Evolutionary conservation across 2,888 invertebrate species (phyloP).

Genomic region (Timema podura): DNA sequence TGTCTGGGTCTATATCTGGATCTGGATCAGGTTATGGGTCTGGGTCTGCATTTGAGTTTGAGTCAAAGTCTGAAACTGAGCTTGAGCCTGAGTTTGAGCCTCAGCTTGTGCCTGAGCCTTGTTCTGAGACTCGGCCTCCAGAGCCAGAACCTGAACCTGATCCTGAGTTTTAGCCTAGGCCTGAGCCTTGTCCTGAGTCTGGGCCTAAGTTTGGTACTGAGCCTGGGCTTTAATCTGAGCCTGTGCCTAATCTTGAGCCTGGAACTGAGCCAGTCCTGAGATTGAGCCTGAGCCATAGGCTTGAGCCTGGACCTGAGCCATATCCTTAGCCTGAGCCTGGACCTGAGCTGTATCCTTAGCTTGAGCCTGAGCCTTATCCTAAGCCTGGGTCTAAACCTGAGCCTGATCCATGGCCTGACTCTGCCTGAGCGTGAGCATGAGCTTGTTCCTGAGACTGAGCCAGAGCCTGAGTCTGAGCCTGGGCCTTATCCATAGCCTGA

Average conservation of each 20-base stretch:
- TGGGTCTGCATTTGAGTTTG: background rate
- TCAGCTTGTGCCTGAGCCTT: background rate
- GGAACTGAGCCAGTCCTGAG: slow-evolving; percentile 32
- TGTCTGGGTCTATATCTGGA: background rate
- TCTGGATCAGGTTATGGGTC: slow-evolving; percentile 13
- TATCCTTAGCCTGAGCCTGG: no score
- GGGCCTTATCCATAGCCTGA: no score
- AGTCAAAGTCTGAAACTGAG: background rate
- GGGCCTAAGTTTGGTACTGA: slow-evolving; percentile 32
- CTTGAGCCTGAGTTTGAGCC: background rate
- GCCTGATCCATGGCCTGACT: slow-evolving; percentile 28
- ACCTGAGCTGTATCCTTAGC: slow-evolving; percentile 31
- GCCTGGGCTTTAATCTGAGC: slow-evolving; percentile 24
- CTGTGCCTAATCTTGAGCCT: slow-evolving; percentile 6
- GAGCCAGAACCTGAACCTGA: slow-evolving; percentile 26
- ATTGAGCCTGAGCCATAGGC: slow-evolving; percentile 30
- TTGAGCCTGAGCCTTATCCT: slow-evolving; percentile 27
- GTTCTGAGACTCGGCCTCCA: background rate
- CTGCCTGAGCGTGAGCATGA: background rate
- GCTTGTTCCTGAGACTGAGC: background rate
- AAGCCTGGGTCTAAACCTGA: slow-evolving; percentile 33
- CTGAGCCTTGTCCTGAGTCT: slow-evolving; percentile 31
- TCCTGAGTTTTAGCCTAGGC: slow-evolving; percentile 22
- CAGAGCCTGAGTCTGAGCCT: no score
- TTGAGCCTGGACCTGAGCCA: slow-evolving; percentile 32